Base-by-base conservation (phyloP, 1,140 invertebrate genomes). In the Lucilia cuprina region DNA sequence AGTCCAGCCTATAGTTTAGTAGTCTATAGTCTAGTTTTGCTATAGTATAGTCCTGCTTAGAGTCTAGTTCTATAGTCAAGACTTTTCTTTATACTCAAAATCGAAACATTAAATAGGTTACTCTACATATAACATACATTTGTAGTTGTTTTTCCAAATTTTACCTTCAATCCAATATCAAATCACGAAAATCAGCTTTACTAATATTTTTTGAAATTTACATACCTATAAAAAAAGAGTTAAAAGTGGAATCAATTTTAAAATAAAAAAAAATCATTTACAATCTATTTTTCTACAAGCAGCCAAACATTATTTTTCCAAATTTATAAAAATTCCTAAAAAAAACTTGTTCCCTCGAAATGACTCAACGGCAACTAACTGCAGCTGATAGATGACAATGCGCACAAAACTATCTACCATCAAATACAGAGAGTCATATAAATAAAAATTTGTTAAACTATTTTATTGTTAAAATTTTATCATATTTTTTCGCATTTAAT, bases 211-310 rank as follows among this genome's bases (percentile, higher is more conserved):
- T 19, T 70, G 0, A 1, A 7, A 70, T 70, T 70, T 70, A 21
- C 65, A 70, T 70, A 70, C 65, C 65, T 70, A 70, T 60, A 70
- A 70, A 70, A 70, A 70, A 70, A 21, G 65, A 70, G 41, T 41
- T 3, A 41, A 70, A 70, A 30, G 3, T 30, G 25, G 25, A 30
- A 30, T 30, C 3, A 30, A 41, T 41, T 41, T 8, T 41, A 60
- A 60, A 60, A 60, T n/a, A 60, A n/a, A 60, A 60, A n/a, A 17
- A 60, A 2, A 17, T 60, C 14, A n/a, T n/a, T 41, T 30, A 30
- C 25, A 30, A 30, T 41, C 41, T 41, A 41, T 41, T 41, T 41
- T 10, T 41, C 41, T 41, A 3, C 41, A 19, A 21, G 65, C 65
- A 70, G 65, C 65, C 65, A 70, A 25, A 7, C 65, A 21, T n/a